Conservation (phyloP, 2,888 invertebrate species). For the Caenorhabditis sinica region DNA sequence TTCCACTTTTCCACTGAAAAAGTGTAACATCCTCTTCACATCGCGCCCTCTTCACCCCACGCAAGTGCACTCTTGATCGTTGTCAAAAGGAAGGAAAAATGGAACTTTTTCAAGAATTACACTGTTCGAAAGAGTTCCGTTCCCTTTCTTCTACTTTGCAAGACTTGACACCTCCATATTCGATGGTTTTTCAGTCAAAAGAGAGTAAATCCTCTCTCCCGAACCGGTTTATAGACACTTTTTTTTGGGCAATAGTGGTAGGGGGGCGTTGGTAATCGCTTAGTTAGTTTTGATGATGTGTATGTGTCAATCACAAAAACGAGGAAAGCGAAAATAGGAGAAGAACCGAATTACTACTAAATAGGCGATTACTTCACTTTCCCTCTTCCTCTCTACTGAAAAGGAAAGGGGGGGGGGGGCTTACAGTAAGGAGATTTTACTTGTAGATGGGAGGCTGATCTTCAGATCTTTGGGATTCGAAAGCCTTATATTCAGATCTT, state of each 20-base stretch:
- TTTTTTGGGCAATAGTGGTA: not conserved
- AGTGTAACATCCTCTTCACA: not conserved
- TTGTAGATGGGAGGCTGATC: too few relatives aligned
- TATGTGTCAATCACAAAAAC: conserved; percentile 18
- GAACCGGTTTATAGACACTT: conserved; percentile 6
- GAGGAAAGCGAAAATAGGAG: too few relatives aligned
- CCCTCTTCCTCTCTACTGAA: too few relatives aligned
- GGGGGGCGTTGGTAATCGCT: too few relatives aligned
- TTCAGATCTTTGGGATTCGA: too few relatives aligned
- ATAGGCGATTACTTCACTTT: not conserved
- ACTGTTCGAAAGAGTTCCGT: not conserved
- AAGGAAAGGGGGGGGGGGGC: too few relatives aligned
- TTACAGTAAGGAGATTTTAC: too few relatives aligned
- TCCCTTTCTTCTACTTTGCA: too few relatives aligned
- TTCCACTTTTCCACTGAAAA: too few relatives aligned
- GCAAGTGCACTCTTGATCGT: conserved; percentile 18
- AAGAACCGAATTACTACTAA: not conserved
- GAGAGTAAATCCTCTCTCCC: not conserved
- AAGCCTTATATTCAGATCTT: too few relatives aligned
- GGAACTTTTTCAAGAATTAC: not conserved
- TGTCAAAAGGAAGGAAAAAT: too few relatives aligned
- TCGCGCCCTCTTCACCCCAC: not conserved
- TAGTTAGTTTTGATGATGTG: not conserved
- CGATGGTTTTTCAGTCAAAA: not conserved
- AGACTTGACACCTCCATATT: not conserved